Evolutionary conservation across 2,888 invertebrate species (phyloP).

Genomic region (Pocota personata): DNA sequence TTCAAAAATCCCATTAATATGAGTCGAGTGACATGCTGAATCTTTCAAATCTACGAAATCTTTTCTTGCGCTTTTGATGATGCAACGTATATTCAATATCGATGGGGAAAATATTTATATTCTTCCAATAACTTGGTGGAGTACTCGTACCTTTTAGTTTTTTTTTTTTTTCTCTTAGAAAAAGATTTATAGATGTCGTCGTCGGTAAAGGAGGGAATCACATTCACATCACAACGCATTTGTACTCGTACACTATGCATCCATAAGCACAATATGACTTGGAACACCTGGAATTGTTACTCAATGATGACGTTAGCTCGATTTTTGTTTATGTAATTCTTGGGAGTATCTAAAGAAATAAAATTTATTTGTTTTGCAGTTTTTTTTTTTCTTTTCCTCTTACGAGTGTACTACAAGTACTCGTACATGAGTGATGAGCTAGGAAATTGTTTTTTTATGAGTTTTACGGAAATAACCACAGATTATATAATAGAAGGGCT

Average conservation of each 20-base stretch:
- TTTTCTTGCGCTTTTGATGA: background rate
- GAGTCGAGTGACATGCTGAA: slow-evolving; percentile 25
- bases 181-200: slow-evolving; percentile 40
- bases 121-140: background rate
- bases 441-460: background rate
- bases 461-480: slow-evolving; percentile 17
- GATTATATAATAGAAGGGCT: background rate
- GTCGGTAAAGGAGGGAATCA: background rate
- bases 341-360: slow-evolving; percentile 1
- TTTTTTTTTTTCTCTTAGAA: background rate
- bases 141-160: background rate
- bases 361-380: slow-evolving; percentile 35
- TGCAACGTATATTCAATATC: slow-evolving; percentile 30
- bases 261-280: slow-evolving; percentile 39
- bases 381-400: background rate
- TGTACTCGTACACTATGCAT: slow-evolving; percentile 12
- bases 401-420: background rate
- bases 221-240: slow-evolving; percentile 3
- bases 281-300: slow-evolving; percentile 51
- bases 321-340: slow-evolving; percentile 3
- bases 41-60: slow-evolving; percentile 13
- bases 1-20: slow-evolving; percentile 39
- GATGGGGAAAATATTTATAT: slow-evolving; percentile 20
- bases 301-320: slow-evolving; percentile 32
- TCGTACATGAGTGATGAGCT: slow-evolving; percentile 24